A percentile compares a stretch with the other conserved stretches of the same genome.
Evolutionary conservation across 1,140 invertebrate genomes (phyloP).

Genomic region (Lamellibrachia luymesi): DNA sequence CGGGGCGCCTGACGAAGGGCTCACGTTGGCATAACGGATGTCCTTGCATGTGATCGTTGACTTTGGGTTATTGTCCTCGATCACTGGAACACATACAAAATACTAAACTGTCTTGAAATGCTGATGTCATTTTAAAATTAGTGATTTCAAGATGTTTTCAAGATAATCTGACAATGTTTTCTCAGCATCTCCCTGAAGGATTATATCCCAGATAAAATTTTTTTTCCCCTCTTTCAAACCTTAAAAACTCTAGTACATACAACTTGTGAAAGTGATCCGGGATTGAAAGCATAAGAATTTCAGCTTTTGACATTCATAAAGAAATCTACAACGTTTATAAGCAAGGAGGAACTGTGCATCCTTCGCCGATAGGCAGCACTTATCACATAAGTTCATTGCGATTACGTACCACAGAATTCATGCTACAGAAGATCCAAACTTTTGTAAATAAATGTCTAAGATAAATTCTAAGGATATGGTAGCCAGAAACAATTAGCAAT

Average conservation of each 20-base stretch:
- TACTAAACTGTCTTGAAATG: not conserved
- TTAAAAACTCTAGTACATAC: not conserved
- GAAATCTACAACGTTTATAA: not conserved
- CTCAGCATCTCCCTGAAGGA: not conserved
- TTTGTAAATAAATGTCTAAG: too few species aligned
- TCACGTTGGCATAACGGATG: not conserved
- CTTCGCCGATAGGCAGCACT: too few species aligned
- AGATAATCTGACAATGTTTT: not conserved
- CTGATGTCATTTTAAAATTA: not conserved
- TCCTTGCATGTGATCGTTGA: not conserved
- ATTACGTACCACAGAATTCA: too few species aligned
- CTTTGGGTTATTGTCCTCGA: not conserved
- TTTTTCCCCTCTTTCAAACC: not conserved
- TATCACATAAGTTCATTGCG: too few species aligned
- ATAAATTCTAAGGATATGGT: too few species aligned
- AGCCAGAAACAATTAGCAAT: too few species aligned
- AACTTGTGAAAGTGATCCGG: not conserved
- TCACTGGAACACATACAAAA: not conserved
- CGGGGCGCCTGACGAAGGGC: not conserved
- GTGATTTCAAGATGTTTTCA: not conserved
- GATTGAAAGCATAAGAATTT: not conserved
- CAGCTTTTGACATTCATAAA: not conserved
- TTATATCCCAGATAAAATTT: not conserved
- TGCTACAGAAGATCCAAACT: too few species aligned
- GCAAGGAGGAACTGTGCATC: not conserved